These are phyloP conservation scores for Ephialtes manifestator DNA, from an alignment of 2,888 invertebrate species.

Conservation along the genomic window DNA sequence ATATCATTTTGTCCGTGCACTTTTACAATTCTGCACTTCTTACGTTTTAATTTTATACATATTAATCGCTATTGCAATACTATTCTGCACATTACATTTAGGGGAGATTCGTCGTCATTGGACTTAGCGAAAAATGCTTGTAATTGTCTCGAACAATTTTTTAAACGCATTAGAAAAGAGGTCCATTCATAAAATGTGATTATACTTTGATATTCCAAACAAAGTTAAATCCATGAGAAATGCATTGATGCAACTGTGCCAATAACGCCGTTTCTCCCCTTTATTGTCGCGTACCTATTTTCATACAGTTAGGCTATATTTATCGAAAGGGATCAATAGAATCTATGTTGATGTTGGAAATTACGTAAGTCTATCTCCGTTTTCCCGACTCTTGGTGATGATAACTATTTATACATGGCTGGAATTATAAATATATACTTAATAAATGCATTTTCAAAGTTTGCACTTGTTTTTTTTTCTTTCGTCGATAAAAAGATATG, in stretches of 20 bases:
- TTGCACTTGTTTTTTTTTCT: background rate
- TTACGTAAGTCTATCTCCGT: background rate
- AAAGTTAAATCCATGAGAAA: no score
- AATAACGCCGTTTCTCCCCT: no score
- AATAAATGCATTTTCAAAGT: conserved; percentile 37
- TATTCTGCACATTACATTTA: conserved; percentile 30
- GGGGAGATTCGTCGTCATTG: no score
- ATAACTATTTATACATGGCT: conserved; percentile 60
- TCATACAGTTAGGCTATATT: conserved; percentile 5
- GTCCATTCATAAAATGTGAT: no score
- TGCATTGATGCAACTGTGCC: no score
- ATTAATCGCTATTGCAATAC: conserved; percentile 11
- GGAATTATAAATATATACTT: conserved; percentile 54
- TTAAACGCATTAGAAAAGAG: no score
- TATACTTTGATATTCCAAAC: no score
- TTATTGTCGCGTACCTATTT: background rate
- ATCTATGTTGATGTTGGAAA: conserved; percentile 2
- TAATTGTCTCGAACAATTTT: no score
- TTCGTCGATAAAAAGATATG: background rate
- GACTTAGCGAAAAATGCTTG: no score
- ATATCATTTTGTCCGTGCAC: background rate
- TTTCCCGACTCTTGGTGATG: conserved; percentile 21
- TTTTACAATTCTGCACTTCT: conserved; percentile 41
- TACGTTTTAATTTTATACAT: conserved; percentile 37
- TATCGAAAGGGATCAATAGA: background rate